Conservation (phyloP, 2,888 invertebrate genomes). For the Drosophila koepferae region DNA sequence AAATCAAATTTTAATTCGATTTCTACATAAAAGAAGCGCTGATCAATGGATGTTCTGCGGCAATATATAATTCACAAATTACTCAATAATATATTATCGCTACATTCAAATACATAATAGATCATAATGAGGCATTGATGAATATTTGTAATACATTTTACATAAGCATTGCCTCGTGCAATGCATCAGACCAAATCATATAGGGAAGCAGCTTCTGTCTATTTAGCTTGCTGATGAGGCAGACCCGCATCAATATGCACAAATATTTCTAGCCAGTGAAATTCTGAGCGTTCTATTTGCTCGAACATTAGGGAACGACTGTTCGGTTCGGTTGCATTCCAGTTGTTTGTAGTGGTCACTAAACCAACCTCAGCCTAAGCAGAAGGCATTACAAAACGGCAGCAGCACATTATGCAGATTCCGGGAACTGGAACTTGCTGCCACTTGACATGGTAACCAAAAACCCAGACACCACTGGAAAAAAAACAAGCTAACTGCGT, state of each 20-base stretch:
- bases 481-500: slow-evolving; percentile 49
- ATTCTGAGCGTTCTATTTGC: slow-evolving; percentile 31
- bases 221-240: slow-evolving; percentile 25
- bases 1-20: background rate
- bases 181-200: slow-evolving; percentile 1
- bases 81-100: background rate
- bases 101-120: background rate
- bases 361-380: slow-evolving; percentile 25
- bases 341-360: slow-evolving; percentile 46
- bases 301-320: slow-evolving; percentile 39
- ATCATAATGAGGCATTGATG: background rate
- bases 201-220: slow-evolving; percentile 26
- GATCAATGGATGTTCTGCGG: background rate
- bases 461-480: slow-evolving; percentile 58
- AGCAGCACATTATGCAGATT: slow-evolving; percentile 46
- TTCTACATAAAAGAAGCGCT: background rate
- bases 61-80: background rate
- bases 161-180: background rate
- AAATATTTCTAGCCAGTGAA: slow-evolving; percentile 24
- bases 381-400: slow-evolving; percentile 46
- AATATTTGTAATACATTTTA: background rate
- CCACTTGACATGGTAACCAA: slow-evolving; percentile 77
- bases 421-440: slow-evolving; percentile 62
- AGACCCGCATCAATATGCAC: slow-evolving; percentile 40
- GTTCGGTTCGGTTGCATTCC: slow-evolving; percentile 33